phyloP scores from a whole-genome alignment of 1,140 invertebrate genomes.

The Bombus vancouverensis region DNA sequence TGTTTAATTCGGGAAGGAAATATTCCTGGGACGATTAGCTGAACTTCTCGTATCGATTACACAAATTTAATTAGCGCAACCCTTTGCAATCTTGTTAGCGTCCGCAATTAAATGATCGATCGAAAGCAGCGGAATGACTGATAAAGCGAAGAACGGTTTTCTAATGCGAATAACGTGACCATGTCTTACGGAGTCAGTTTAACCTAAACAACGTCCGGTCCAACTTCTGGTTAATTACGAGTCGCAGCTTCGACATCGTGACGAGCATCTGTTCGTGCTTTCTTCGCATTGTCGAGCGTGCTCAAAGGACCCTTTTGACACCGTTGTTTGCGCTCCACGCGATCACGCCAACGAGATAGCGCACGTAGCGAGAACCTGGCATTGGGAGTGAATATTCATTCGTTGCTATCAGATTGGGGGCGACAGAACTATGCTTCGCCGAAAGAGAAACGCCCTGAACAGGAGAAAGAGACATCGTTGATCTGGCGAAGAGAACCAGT shows the following conservation, averaged over 20 bases:
- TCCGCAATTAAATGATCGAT: constrained; percentile 10
- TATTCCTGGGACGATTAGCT: not conserved
- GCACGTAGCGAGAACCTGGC: constrained; percentile 62
- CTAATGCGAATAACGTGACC: not conserved
- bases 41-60: not conserved
- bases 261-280: constrained; percentile 57
- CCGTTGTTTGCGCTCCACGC: constrained; percentile 52
- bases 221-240: constrained; percentile 64
- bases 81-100: not conserved
- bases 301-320: constrained; percentile 65
- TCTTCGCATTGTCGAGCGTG: constrained; percentile 51
- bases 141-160: not conserved
- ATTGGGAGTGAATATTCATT: constrained; percentile 66
- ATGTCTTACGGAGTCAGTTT: constrained; percentile 41
- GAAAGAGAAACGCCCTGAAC: constrained; percentile 12
- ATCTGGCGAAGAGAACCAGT: too few relatives aligned
- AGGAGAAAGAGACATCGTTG: not conserved
- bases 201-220: constrained; percentile 58
- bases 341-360: constrained; percentile 58
- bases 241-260: constrained; percentile 53
- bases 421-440: constrained; percentile 20
- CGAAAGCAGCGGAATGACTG: not conserved
- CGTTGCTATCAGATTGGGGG: constrained; percentile 55
- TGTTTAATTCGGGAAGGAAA: not conserved
- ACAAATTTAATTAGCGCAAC: not conserved